Evolutionary conservation across 2,888 invertebrate species (phyloP).

Genomic region (Cataglyphis altisquamis): DNA sequence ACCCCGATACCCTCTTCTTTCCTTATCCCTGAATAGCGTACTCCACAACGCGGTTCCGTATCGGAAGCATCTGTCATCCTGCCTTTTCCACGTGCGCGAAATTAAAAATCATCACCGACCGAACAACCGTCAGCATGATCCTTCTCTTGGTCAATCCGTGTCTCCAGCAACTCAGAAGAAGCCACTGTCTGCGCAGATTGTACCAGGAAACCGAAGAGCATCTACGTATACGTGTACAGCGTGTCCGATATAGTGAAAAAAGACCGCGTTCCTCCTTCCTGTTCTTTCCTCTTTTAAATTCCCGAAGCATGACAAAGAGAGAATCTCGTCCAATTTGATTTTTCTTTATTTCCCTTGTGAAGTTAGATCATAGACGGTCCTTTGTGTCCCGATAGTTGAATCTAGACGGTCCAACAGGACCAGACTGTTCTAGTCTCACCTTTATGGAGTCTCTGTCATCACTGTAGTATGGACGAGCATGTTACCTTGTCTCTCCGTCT

Average conservation of each 20-base stretch:
- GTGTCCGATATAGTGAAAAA: slow-evolving; percentile 47
- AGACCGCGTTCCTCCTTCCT: slow-evolving; percentile 3
- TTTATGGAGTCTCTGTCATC: slow-evolving; percentile 30
- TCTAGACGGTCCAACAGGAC: slow-evolving; percentile 43
- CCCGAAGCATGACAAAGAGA: slow-evolving; percentile 26
- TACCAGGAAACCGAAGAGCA: slow-evolving; percentile 63
- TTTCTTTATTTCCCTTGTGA: slow-evolving; percentile 14
- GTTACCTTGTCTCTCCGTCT: slow-evolving; percentile 18
- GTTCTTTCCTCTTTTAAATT: not conserved
- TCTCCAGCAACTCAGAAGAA: slow-evolving; percentile 58
- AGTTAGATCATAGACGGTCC: slow-evolving; percentile 35
- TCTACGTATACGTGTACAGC: slow-evolving; percentile 64
- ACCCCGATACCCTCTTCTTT: slow-evolving; percentile 39
- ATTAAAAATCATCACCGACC: slow-evolving; percentile 50
- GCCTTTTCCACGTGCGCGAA: slow-evolving; percentile 28
- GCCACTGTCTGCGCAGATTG: slow-evolving; percentile 35
- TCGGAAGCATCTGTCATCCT: slow-evolving; percentile 15
- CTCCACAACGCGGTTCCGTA: slow-evolving; percentile 53
- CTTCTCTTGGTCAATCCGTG: slow-evolving; percentile 60
- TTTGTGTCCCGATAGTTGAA: slow-evolving; percentile 42
- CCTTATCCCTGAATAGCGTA: slow-evolving; percentile 48
- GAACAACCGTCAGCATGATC: slow-evolving; percentile 64
- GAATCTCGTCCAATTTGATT: slow-evolving; percentile 11
- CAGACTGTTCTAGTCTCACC: slow-evolving; percentile 24
- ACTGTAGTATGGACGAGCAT: slow-evolving; percentile 37